Evolutionary conservation across 2,888 invertebrate species (phyloP).

Genomic region (Hirtodrosophila cameraria): DNA sequence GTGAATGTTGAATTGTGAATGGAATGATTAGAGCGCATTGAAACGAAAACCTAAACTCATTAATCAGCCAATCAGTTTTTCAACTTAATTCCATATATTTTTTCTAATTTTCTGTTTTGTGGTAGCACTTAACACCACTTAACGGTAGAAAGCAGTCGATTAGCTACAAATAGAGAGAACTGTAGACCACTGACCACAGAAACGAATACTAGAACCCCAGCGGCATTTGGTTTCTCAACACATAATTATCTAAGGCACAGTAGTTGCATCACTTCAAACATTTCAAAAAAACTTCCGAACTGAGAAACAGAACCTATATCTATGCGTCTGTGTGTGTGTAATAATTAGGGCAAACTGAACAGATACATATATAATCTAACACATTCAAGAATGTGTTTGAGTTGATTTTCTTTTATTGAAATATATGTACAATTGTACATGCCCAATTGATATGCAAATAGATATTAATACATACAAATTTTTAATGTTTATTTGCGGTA

Average conservation of each 20-base stretch:
- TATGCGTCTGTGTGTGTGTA: slow-evolving; percentile 15
- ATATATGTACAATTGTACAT: slow-evolving; percentile 15
- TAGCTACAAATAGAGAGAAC: slow-evolving; percentile 32
- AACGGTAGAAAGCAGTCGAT: slow-evolving; percentile 55
- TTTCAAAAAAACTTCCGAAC: slow-evolving; percentile 8
- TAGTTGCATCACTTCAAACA: slow-evolving; percentile 17
- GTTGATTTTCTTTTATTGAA: slow-evolving; percentile 33
- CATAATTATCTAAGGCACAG: slow-evolving; percentile 25
- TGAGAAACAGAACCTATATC: slow-evolving; percentile 1
- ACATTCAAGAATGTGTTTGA: slow-evolving; percentile 25
- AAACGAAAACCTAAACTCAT: slow-evolving; percentile 17
- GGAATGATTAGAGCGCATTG: slow-evolving; percentile 6
- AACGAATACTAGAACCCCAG: slow-evolving; percentile 17
- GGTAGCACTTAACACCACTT: slow-evolving; percentile 59
- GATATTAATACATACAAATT: neutral
- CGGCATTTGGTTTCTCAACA: neutral
- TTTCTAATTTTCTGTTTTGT: slow-evolving; percentile 1
- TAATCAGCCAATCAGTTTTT: slow-evolving; percentile 33
- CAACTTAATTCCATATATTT: slow-evolving; percentile 11
- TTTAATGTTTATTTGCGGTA: neutral
- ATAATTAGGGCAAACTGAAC: slow-evolving; percentile 28
- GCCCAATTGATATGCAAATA: neutral
- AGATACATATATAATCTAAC: slow-evolving; percentile 25
- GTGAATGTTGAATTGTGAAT: slow-evolving; percentile 23
- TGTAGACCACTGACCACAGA: slow-evolving; percentile 14